Conservation (phyloP, 2,797 vertebrate species). For the Oophaga sylvatica region DNA sequence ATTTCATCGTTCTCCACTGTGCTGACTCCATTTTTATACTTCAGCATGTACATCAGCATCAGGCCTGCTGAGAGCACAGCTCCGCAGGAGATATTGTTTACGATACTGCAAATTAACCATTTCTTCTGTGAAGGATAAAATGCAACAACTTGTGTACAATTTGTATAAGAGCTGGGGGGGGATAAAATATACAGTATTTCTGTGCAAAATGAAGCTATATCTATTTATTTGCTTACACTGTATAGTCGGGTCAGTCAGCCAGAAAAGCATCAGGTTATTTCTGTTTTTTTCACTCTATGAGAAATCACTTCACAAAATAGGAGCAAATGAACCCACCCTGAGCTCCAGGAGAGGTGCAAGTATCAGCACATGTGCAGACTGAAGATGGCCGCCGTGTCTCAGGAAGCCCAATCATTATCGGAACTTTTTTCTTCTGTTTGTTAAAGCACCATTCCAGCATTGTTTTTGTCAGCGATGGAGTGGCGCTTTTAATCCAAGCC, state of each 20-base stretch:
- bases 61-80: neutral
- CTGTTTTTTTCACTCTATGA: too few relatives aligned
- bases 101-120: neutral
- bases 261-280: neutral
- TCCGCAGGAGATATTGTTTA: neutral
- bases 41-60: neutral
- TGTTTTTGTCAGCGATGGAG: too few relatives aligned
- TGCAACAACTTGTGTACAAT: neutral
- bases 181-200: neutral
- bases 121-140: constrained; percentile 13
- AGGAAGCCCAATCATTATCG: neutral
- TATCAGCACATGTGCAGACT: too few relatives aligned
- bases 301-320: neutral
- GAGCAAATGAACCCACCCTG: neutral
- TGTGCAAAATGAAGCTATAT: neutral
- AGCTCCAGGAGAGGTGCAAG: neutral
- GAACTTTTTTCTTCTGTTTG: neutral
- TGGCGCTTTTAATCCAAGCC: too few relatives aligned
- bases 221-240: neutral
- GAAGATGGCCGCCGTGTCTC: neutral
- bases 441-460: too few relatives aligned
- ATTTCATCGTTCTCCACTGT: neutral
- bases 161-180: neutral
- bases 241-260: neutral
- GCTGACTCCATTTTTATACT: neutral